Evolutionary conservation across 1,140 invertebrate genomes (phyloP), one percentile per base, ranked within the genome.

Genomic region (Drosophila orena): DNA sequence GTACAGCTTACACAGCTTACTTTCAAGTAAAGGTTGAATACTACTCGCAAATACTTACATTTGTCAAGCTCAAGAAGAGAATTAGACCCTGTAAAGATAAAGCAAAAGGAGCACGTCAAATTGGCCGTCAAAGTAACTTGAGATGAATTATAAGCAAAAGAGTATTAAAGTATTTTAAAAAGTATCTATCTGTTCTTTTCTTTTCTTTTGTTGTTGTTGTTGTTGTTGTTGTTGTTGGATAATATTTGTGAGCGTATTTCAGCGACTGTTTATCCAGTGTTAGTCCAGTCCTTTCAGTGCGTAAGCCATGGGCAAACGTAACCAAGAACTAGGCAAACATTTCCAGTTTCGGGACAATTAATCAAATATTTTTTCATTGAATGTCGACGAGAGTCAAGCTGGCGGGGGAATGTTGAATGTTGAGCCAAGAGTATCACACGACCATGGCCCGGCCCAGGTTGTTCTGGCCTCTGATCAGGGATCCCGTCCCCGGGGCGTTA

Each of bases 351-450:
- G 59, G 20, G 42, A 77, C 76, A 88, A 86, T 86, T 86, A 88
- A 86, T 86, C 83, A 86, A 86, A 86, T 77, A 83, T 79, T 86
- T 88, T 81, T 62, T 22, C 56, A 86, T 86, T 86, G 79, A 86
- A 85, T 85, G 70, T 66, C 34, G 44, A 24, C 22, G 1, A 11
- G 30, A 30, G 52, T 30, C 24, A 15, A 15, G 47, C 42, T 34
- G 50, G 42, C 60, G 22, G 42, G 40, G 44, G 38, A 17, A 1
- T 17, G 17, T 62, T 77, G 74, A 80, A 80, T 80, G 81, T 80
- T 85, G 37, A 44, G 38, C 60, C 59, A 50, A 75, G 75, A 70
- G 58, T 79, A 66, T 69, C 69, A 61, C 54, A 81, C 77, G 57
- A 56, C 79, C 59, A 50, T 69, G 65, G 60, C 43, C 47, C 24